Percentiles rank a stretch among this genome's conserved stretches.
phyloP scores from a whole-genome alignment of 2,888 invertebrate genomes.

The Epirrhoe alternata region DNA sequence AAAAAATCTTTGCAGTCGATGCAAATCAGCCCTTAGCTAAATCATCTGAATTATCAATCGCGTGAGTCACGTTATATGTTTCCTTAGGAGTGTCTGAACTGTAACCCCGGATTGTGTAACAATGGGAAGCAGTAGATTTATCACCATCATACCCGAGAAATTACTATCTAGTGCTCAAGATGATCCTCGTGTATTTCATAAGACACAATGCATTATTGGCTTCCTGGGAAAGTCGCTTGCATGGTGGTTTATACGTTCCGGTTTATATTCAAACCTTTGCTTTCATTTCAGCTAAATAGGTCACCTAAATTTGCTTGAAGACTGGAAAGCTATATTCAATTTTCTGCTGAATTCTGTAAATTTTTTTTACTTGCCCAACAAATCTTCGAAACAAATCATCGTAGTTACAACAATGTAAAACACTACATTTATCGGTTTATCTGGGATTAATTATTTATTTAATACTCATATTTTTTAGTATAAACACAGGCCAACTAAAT shows the following conservation, averaged over 20 bases:
- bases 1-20: not conserved
- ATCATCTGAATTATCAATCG: conserved; percentile 56
- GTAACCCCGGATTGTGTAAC: conserved; percentile 54
- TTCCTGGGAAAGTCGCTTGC: conserved; percentile 38
- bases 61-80: conserved; percentile 53
- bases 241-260: conserved; percentile 15
- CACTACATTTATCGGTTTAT: not conserved
- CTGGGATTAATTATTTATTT: too few relatives aligned
- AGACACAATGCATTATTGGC: conserved; percentile 32
- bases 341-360: not conserved
- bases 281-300: not conserved
- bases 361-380: not conserved
- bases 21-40: conserved; percentile 40
- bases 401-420: not conserved
- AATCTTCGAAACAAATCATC: not conserved
- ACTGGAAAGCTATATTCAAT: not conserved
- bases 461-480: too few relatives aligned
- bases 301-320: not conserved
- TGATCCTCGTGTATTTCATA: conserved; percentile 38
- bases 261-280: conserved; percentile 10
- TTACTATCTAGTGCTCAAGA: conserved; percentile 43
- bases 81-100: conserved; percentile 52
- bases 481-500: too few relatives aligned
- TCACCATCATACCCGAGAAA: conserved; percentile 43
- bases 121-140: conserved; percentile 52